Percentiles rank a stretch among this genome's conserved stretches.
These are phyloP conservation scores for Apodemia zela DNA, from an alignment of 2,888 invertebrate species.

Conservation along the genomic window DNA sequence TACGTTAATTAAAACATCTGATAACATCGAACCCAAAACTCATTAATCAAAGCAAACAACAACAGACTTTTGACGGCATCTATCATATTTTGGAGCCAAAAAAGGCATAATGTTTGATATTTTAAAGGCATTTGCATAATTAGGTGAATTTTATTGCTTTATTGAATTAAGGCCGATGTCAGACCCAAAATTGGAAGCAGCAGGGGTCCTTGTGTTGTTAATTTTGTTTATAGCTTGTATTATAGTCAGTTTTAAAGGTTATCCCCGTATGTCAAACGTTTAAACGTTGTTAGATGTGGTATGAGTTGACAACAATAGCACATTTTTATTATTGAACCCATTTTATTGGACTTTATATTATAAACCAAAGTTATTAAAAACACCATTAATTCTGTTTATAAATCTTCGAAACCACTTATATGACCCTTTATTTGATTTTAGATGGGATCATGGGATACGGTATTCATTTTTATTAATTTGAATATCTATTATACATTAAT, in stretches of 20 bases:
- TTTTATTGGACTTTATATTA: slow-evolving; percentile 33
- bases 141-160: slow-evolving; percentile 81
- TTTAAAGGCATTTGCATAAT: slow-evolving; percentile 78
- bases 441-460: slow-evolving; percentile 21
- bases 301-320: slow-evolving; percentile 65
- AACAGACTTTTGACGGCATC: slow-evolving; percentile 56
- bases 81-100: slow-evolving; percentile 64
- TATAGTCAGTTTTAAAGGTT: slow-evolving; percentile 73
- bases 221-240: slow-evolving; percentile 80
- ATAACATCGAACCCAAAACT: slow-evolving; percentile 41
- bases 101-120: slow-evolving; percentile 69
- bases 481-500: slow-evolving; percentile 12
- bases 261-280: slow-evolving; percentile 68
- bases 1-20: slow-evolving; percentile 58
- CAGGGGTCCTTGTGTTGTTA: slow-evolving; percentile 76
- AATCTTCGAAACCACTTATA: slow-evolving; percentile 30
- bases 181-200: slow-evolving; percentile 78
- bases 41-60: slow-evolving; percentile 65
- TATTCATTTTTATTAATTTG: slow-evolving; percentile 25
- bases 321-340: slow-evolving; percentile 70
- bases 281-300: slow-evolving; percentile 68
- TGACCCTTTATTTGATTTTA: slow-evolving; percentile 23
- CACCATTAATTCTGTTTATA: slow-evolving; percentile 39
- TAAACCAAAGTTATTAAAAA: slow-evolving; percentile 31
- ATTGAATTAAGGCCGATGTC: slow-evolving; percentile 80